Base-by-base conservation (phyloP, 1,140 invertebrate species). In the Bombyx mori region DNA sequence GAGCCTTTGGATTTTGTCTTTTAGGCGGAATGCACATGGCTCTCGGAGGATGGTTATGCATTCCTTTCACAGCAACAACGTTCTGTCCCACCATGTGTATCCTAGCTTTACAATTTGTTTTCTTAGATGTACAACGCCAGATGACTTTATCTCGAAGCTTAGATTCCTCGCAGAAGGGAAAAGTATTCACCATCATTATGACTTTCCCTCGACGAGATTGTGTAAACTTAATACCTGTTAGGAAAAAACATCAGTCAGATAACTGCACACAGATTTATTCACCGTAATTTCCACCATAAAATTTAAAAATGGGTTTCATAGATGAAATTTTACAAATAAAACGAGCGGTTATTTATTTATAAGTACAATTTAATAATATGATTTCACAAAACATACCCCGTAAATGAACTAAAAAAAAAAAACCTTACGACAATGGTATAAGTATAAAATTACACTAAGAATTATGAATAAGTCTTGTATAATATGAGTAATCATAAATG, bases 131-230 rank as follows among this genome's bases (percentile, higher is more conserved):
- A 62, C 88, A 89, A 42, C 88, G 69, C 88, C 88, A 89, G 53
- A 89, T 89, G 9, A 89, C 84, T 61, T 89, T 89, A 60, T 86
- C 85, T 59, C 83, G 68, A 65, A 89, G 69, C 58, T 86, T 86
- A 6, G 88, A 89, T 64, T 89, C 88, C 63, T 89, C 88, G 62
- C 88, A 89, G 64, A 89, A 89, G 7, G 88, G 86, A 66, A 89
- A 89, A 48, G 86, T 88, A 58, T 89, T 89, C 64, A 89, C 86
- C 77, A 89, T 82, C 86, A 89, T 89, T 54, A 89, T 84, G n/a
- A 89, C 73, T 66, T 89, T 89, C 47, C 88, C 88, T 22, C 86
- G 86, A 6, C 88, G 75, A 46, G 88, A 89, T 61, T 86, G 86
- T 63, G 88, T 71, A 70, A 88, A 89, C 68, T 86, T 83, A 65